Conservation (phyloP, 2,113 vertebrate species). For the Bos taurus region DNA sequence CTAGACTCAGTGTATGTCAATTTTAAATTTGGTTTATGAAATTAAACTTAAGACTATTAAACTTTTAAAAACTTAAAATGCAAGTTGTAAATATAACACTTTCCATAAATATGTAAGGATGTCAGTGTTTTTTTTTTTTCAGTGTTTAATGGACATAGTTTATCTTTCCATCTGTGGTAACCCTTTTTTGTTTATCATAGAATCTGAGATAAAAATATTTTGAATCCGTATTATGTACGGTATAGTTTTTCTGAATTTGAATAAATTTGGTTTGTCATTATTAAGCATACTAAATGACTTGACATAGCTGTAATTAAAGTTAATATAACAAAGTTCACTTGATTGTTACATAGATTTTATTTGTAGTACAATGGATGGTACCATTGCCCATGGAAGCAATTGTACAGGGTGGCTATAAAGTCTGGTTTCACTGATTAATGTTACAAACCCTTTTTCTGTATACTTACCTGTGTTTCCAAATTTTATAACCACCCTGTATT, state of each 20-base stretch:
- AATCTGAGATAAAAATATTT: conserved; percentile 1
- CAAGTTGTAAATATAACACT: neutral
- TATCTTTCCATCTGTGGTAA: neutral
- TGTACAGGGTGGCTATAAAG: neutral
- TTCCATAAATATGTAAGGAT: neutral
- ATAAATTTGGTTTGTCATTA: neutral
- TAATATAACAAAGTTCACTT: neutral
- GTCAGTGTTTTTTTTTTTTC: neutral
- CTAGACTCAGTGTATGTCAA: neutral
- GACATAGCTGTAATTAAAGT: conserved; percentile 5
- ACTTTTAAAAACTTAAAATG: neutral
- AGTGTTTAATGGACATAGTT: neutral
- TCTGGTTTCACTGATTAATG: neutral
- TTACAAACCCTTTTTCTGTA: neutral
- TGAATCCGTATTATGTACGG: neutral
- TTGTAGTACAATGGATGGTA: neutral
- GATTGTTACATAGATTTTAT: neutral
- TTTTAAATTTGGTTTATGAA: conserved; percentile 26
- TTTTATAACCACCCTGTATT: neutral
- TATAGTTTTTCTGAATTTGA: conserved; percentile 24
- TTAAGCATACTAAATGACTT: conserved; percentile 20
- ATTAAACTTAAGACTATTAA: neutral
- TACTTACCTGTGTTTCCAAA: neutral
- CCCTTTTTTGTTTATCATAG: neutral
- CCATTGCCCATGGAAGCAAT: neutral